These are phyloP conservation scores for Agapetus fuscipes DNA, from an alignment of 2,888 invertebrate species.

Conservation along the genomic window DNA sequence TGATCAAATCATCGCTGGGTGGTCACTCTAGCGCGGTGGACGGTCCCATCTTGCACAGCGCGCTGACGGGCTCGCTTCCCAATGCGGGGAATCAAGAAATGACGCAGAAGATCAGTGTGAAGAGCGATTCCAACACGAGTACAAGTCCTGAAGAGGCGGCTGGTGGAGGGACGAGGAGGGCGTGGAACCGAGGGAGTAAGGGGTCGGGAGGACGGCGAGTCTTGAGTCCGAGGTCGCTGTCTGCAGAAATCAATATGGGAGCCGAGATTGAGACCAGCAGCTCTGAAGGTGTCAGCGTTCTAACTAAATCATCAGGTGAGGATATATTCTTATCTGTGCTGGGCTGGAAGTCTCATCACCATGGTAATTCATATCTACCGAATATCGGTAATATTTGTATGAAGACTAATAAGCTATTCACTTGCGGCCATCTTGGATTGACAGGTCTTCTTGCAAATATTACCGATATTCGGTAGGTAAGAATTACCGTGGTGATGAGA, in stretches of 20 bases:
- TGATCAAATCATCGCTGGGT: slow-evolving; percentile 31
- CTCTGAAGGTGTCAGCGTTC: slow-evolving; percentile 28
- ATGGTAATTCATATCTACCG: too few relatives aligned
- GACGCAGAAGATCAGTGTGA: slow-evolving; percentile 23
- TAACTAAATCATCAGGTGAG: slow-evolving; percentile 17
- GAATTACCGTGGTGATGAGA: too few relatives aligned
- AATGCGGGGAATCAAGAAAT: slow-evolving; percentile 8
- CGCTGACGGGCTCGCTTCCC: slow-evolving; percentile 12
- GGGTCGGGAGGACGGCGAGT: slow-evolving; percentile 14
- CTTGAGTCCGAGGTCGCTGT: slow-evolving; percentile 22
- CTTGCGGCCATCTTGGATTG: too few relatives aligned
- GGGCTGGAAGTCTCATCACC: too few relatives aligned
- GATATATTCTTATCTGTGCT: slow-evolving; percentile 3
- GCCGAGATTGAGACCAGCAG: slow-evolving; percentile 35
- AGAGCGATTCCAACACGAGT: slow-evolving; percentile 27
- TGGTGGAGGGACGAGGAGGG: background rate
- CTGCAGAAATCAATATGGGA: slow-evolving; percentile 25
- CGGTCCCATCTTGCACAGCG: slow-evolving; percentile 20
- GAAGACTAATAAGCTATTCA: too few relatives aligned
- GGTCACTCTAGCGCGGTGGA: slow-evolving; percentile 15
- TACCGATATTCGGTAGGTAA: too few relatives aligned
- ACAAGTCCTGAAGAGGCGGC: slow-evolving; percentile 15
- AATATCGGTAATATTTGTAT: too few relatives aligned
- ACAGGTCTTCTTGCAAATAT: too few relatives aligned
- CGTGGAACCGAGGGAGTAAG: slow-evolving; percentile 16